Evolutionary conservation across 2,797 vertebrate species (phyloP).

Genomic region (Etheostoma perlongum): DNA sequence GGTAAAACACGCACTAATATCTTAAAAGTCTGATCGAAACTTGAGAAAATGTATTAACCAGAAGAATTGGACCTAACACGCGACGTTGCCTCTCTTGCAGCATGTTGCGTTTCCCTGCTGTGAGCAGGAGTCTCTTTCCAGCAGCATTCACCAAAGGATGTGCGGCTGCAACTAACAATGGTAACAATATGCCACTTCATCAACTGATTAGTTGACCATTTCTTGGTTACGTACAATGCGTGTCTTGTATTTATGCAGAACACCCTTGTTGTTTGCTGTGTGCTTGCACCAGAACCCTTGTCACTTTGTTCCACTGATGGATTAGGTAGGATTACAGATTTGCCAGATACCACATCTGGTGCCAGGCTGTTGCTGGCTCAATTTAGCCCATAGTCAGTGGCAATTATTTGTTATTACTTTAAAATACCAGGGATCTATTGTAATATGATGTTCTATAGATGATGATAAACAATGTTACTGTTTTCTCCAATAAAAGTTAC

Average conservation of each 20-base stretch:
- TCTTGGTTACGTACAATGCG: conserved; percentile 6
- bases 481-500: background rate
- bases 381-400: conserved; percentile 1
- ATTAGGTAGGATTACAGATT: conserved; percentile 71
- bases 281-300: background rate
- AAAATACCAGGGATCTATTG: background rate
- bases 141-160: conserved; percentile 75
- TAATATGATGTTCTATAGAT: background rate
- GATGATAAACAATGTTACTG: background rate
- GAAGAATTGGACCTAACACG: background rate
- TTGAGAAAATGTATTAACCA: background rate
- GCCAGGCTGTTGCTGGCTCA: conserved; percentile 45
- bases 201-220: conserved; percentile 2
- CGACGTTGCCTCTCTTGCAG: conserved; percentile 61
- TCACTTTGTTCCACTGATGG: conserved; percentile 44
- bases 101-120: conserved; percentile 87
- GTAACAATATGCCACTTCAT: conserved; percentile 75
- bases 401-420: conserved; percentile 1
- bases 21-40: background rate
- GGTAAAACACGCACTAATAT: background rate
- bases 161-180: conserved; percentile 65
- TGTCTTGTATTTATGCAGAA: conserved; percentile 34
- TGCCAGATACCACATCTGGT: conserved; percentile 41
- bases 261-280: conserved; percentile 5
- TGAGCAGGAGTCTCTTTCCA: conserved; percentile 81